phyloP scores from a whole-genome alignment of 2,797 vertebrate genomes.

The Lacerta viridis region DNA sequence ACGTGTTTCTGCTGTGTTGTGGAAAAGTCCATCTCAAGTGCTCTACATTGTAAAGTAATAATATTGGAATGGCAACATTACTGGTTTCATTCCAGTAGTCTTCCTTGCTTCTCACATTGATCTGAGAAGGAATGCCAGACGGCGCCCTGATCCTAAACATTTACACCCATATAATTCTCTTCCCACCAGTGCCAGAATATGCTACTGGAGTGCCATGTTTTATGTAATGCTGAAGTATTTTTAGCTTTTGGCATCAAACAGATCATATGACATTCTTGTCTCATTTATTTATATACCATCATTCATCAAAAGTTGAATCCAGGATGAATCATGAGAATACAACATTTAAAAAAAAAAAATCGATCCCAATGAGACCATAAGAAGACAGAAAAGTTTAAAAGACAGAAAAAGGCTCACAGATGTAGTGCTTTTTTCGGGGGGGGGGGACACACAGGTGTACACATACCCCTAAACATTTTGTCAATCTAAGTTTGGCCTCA shows the following conservation, averaged over 20 bases:
- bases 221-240: background rate
- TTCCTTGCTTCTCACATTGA: rapidly evolving
- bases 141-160: background rate
- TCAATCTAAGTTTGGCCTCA: no score
- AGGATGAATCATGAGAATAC: no score
- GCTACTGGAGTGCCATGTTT: background rate
- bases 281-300: background rate
- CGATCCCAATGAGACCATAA: no score
- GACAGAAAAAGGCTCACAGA: no score
- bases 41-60: background rate
- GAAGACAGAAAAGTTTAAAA: no score
- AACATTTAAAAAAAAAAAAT: no score
- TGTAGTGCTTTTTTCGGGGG: no score
- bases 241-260: background rate
- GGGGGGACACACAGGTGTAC: no score
- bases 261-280: background rate
- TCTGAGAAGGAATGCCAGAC: background rate
- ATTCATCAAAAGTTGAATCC: no score
- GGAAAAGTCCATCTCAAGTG: background rate
- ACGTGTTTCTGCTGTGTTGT: conserved; percentile 14
- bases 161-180: background rate
- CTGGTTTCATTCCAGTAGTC: background rate
- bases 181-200: background rate
- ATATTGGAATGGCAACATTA: background rate
- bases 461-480: no score